Evolutionary conservation across 2,113 vertebrate genomes (phyloP), one percentile per base, ranked within the genome.

Genomic region (Rynchops niger): DNA sequence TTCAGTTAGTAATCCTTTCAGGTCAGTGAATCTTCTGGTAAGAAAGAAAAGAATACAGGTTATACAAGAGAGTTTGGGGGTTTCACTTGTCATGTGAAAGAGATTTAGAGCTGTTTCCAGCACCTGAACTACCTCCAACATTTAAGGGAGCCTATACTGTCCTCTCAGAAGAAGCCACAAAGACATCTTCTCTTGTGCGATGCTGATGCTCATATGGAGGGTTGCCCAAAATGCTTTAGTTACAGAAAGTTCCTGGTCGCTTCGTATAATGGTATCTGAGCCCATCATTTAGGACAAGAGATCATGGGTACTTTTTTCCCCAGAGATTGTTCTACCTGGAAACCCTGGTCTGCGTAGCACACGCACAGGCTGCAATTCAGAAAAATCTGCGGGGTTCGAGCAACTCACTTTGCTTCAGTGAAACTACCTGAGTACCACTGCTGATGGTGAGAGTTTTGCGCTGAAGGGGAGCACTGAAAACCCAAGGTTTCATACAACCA

Each of bases 1-100:
- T 81, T 88, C 52, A 72, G 27, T 85, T 90, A 82, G 23, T 91
- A 94, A 92, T 94, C 69, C 69, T 63, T 83, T 96, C 61, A 65
- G 93, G 86, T 94, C 86, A 82, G 5, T 72, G 61, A 92, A 76
- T 93, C 36, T 93, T 78, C 61, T 69, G 73, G 43, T 87, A 77
- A 66, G 62, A 91, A 56, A 52, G 9, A 61, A 86, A 53, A 80
- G 72, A 71, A 9, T 58, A 16, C 0, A 71, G 23, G 18, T 93
- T 95, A 67, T 78, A 40, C 36, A 81, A 90, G 61, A 88, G 50
- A 86, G 82, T 63, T 86, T 6, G 2, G 19, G 63, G 59, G 22
- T 45, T 91, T 94, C 83, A 50, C 20, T 79, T 93, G 47, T 9
- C 61, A 59, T 72, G 29, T 84, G 89, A 67, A 84, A 87, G 69